These are phyloP conservation scores for Ypsolopha scabrella DNA, from an alignment of 2,888 invertebrate species.

Conservation along the genomic window DNA sequence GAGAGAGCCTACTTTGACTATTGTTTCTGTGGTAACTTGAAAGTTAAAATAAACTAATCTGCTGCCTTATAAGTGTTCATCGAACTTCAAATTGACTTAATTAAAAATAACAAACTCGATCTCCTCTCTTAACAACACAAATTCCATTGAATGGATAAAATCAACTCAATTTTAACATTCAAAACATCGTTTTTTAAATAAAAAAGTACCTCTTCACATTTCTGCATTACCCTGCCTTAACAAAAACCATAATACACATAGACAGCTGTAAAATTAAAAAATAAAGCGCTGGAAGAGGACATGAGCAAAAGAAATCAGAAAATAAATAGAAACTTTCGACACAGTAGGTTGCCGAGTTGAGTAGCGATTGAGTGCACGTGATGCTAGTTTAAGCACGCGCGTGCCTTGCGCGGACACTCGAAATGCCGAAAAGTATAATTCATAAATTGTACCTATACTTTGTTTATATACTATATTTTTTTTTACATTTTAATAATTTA, in stretches of 20 bases:
- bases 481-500: slow-evolving; percentile 72
- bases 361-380: slow-evolving; percentile 16
- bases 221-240: slow-evolving; percentile 69
- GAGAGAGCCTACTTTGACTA: slow-evolving; percentile 60
- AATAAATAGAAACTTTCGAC: slow-evolving; percentile 47
- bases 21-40: slow-evolving; percentile 64
- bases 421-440: slow-evolving; percentile 69
- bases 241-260: slow-evolving; percentile 62
- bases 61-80: slow-evolving; percentile 51
- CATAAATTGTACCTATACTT: slow-evolving; percentile 71
- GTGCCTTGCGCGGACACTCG: slow-evolving; percentile 56
- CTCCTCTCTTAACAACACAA: slow-evolving; percentile 64
- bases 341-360: slow-evolving; percentile 29
- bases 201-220: slow-evolving; percentile 66
- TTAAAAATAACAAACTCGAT: slow-evolving; percentile 61
- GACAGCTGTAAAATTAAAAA: slow-evolving; percentile 58
- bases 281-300: slow-evolving; percentile 64
- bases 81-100: slow-evolving; percentile 61
- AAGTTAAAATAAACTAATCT: slow-evolving; percentile 53
- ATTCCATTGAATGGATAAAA: slow-evolving; percentile 66
- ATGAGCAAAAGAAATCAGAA: slow-evolving; percentile 65
- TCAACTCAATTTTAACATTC: slow-evolving; percentile 66
- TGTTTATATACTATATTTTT: slow-evolving; percentile 68
- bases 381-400: slow-evolving; percentile 31
- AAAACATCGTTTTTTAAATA: slow-evolving; percentile 56